Evolutionary conservation across 2,113 vertebrate genomes (phyloP).

Genomic region (Cheilinus undulatus): DNA sequence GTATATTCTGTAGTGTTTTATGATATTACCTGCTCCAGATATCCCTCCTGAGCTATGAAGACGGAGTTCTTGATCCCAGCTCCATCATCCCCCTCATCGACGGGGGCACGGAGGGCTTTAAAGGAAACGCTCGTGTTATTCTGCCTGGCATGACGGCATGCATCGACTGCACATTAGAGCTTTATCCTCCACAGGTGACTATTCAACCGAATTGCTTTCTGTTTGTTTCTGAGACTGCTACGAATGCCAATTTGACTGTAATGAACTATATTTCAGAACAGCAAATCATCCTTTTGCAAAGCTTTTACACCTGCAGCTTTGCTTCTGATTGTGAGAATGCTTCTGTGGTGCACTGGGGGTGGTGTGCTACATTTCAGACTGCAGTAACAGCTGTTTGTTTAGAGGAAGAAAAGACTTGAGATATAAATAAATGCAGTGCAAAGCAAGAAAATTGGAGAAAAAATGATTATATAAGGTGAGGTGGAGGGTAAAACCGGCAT

Average conservation of each 20-base stretch:
- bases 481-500: not conserved
- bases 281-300: not conserved
- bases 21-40: conserved; percentile 59
- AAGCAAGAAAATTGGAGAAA: too few relatives aligned
- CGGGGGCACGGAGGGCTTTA: conserved; percentile 98
- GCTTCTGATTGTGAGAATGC: not conserved
- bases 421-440: not conserved
- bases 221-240: not conserved
- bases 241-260: not conserved
- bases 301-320: not conserved
- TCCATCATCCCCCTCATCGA: conserved; percentile 97
- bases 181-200: conserved; percentile 96
- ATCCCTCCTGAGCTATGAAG: conserved; percentile 93
- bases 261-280: not conserved
- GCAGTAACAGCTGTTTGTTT: conserved; percentile 29
- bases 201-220: not conserved
- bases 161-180: conserved; percentile 95
- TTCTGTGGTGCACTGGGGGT: conserved; percentile 2
- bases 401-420: not conserved
- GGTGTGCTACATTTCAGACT: conserved; percentile 22
- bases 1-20: not conserved
- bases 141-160: conserved; percentile 98
- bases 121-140: conserved; percentile 97
- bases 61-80: conserved; percentile 92
- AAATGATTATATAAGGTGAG: not conserved